These are phyloP conservation scores for Nymphalis io DNA, from an alignment of 1,140 invertebrate species.

Conservation along the genomic window DNA sequence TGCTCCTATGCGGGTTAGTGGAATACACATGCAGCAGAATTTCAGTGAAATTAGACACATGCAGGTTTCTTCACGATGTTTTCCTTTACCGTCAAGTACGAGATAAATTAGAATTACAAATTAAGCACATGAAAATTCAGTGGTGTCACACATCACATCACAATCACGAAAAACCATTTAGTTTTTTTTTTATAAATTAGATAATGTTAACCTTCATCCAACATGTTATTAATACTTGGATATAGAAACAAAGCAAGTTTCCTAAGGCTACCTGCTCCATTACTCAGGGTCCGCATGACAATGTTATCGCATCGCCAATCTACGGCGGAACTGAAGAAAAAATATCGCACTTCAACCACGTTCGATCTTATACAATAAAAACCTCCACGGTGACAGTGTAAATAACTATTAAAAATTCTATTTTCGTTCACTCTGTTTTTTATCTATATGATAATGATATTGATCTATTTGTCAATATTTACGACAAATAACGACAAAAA, in stretches of 20 bases:
- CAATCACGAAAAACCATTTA: no score
- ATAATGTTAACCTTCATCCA: not conserved
- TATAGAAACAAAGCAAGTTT: constrained; percentile 10
- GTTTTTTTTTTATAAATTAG: not conserved
- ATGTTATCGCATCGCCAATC: constrained; percentile 34
- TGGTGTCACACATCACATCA: no score
- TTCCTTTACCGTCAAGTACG: no score
- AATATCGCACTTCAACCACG: constrained; percentile 23
- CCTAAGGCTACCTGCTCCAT: constrained; percentile 16
- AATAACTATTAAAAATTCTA: constrained; percentile 14
- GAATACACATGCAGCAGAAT: no score
- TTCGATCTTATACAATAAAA: constrained; percentile 14
- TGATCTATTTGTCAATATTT: constrained; percentile 4
- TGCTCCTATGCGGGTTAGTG: no score
- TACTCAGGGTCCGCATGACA: constrained; percentile 17
- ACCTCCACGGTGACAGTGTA: not conserved
- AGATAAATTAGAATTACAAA: no score
- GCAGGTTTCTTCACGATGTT: no score
- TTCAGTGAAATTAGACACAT: no score
- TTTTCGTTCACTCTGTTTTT: constrained; percentile 7
- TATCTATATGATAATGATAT: constrained; percentile 6
- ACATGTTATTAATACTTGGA: not conserved
- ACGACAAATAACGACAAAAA: not conserved
- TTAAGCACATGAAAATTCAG: no score
- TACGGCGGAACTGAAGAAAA: constrained; percentile 32